phyloP scores from a whole-genome alignment of 2,113 vertebrate genomes.

The Natator depressus region DNA sequence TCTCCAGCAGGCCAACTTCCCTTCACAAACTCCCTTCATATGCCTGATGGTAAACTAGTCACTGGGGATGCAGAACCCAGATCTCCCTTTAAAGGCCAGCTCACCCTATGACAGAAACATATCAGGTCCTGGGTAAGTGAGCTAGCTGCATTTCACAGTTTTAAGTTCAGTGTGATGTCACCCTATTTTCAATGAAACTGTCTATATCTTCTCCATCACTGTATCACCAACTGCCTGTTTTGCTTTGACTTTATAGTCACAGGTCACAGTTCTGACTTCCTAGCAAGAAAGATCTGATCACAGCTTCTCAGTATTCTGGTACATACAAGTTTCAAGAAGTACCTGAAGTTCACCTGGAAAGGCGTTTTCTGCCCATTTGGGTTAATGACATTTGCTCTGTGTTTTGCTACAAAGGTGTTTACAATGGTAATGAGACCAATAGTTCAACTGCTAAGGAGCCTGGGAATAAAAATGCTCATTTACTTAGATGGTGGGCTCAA shows the following conservation, averaged over 20 bases:
- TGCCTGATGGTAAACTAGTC: not conserved
- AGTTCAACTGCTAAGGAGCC: not conserved
- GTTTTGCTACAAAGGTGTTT: conserved; percentile 54
- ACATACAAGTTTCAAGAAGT: conserved; percentile 28
- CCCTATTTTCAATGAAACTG: not conserved
- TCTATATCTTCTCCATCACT: not conserved
- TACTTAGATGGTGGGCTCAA: conserved; percentile 1
- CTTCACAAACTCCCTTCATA: not conserved
- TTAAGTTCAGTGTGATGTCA: not conserved
- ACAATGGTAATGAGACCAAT: conserved; percentile 55
- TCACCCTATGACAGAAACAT: not conserved
- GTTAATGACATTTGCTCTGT: conserved; percentile 61
- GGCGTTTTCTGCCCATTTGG: conserved; percentile 51
- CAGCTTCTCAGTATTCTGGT: not conserved
- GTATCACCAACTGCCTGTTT: not conserved
- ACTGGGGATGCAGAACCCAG: not conserved
- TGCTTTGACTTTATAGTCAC: conserved; percentile 12
- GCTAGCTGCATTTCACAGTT: not conserved
- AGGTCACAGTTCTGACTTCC: conserved; percentile 16
- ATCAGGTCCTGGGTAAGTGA: not conserved
- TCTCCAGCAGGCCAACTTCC: not conserved
- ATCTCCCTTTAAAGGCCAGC: not conserved
- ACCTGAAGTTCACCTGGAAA: not conserved
- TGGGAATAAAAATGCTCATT: conserved; percentile 32
- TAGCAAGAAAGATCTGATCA: conserved; percentile 10